phyloP scores from a whole-genome alignment of 2,888 invertebrate genomes.

The Branchellion lobata region DNA sequence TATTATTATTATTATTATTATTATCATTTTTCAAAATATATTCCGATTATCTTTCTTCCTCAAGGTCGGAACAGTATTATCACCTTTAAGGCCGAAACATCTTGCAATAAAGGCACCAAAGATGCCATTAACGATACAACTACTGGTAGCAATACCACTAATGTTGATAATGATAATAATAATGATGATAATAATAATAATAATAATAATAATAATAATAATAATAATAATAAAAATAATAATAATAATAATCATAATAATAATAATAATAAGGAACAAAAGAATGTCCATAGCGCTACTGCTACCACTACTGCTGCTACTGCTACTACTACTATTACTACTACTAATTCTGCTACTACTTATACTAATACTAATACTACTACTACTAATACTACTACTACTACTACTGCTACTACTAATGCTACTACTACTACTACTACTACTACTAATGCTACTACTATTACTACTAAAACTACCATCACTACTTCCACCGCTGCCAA shows the following conservation, averaged over 20 bases:
- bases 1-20: too few species aligned
- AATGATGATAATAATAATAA: not conserved
- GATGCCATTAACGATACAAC: too few species aligned
- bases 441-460: slow-evolving; percentile 42
- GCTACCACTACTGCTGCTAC: slow-evolving; percentile 12
- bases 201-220: not conserved
- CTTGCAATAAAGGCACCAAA: too few species aligned
- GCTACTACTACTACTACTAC: slow-evolving; percentile 42
- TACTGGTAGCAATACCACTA: not conserved
- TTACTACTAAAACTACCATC: slow-evolving; percentile 40
- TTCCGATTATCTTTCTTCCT: too few species aligned
- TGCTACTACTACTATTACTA: slow-evolving; percentile 36
- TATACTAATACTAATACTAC: slow-evolving; percentile 32
- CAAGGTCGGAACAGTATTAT: too few species aligned
- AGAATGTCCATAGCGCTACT: too few species aligned
- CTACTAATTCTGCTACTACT: slow-evolving; percentile 33
- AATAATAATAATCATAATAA: not conserved
- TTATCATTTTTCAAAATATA: too few species aligned
- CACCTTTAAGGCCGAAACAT: too few species aligned
- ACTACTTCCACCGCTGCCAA: slow-evolving; percentile 40
- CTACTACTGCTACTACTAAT: not conserved
- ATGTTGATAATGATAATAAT: not conserved
- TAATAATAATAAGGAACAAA: not conserved
- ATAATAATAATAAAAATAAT: not conserved
- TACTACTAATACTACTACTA: slow-evolving; percentile 34